Conservation (phyloP, 2,888 invertebrate genomes). For the Parnassius glacialis region DNA sequence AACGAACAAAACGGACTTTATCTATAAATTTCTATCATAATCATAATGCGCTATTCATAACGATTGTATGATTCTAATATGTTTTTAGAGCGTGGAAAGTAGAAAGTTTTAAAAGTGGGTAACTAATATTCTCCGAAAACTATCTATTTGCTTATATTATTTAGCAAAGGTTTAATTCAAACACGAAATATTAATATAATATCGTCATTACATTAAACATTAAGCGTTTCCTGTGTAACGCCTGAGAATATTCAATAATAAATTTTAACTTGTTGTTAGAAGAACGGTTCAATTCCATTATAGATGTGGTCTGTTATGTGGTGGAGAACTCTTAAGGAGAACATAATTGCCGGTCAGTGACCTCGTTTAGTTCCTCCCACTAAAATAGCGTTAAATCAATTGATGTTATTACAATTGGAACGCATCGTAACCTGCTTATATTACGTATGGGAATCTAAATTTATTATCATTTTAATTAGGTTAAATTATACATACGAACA, state of each 20-base stretch:
- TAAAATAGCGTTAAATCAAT: conserved; percentile 80
- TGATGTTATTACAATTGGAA: conserved; percentile 79
- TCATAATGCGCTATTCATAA: conserved; percentile 65
- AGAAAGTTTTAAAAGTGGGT: conserved; percentile 77
- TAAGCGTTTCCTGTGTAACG: background rate
- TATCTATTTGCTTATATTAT: conserved; percentile 51
- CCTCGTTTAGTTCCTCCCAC: conserved; percentile 75
- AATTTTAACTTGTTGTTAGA: conserved; percentile 30
- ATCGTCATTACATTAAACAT: background rate
- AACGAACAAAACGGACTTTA: conserved; percentile 12
- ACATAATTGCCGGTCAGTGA: conserved; percentile 78
- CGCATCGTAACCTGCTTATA: conserved; percentile 62
- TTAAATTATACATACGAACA: too few relatives aligned
- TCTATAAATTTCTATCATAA: conserved; percentile 53
- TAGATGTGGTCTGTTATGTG: conserved; percentile 36
- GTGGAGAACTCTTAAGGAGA: conserved; percentile 66
- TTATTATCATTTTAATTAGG: conserved; percentile 34
- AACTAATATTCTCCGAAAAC: conserved; percentile 64
- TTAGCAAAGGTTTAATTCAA: conserved; percentile 9
- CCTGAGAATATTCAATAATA: conserved; percentile 27
- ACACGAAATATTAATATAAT: background rate
- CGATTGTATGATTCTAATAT: conserved; percentile 72
- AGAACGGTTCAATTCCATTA: conserved; percentile 36
- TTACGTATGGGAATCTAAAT: conserved; percentile 48
- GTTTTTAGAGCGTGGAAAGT: conserved; percentile 80